Percentiles rank a stretch among this genome's conserved stretches.
phyloP scores from a whole-genome alignment of 2,797 vertebrate genomes.

The Lagodon rhomboides region DNA sequence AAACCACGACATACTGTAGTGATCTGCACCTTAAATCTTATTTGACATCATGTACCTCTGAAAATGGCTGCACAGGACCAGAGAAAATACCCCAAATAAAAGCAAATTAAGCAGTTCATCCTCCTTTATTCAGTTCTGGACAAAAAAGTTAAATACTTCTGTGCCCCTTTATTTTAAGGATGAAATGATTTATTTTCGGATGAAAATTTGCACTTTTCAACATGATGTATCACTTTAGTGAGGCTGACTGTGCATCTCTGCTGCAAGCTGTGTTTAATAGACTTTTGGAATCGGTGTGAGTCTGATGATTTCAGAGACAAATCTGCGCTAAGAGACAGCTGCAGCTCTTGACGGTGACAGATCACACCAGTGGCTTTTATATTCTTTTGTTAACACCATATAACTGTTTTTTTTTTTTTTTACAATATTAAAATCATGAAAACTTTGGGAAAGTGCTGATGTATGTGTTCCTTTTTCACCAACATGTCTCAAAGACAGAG shows the following conservation, averaged over 20 bases:
- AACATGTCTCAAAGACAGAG: background rate
- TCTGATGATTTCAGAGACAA: slow-evolving; percentile 39
- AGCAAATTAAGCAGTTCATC: slow-evolving; percentile 34
- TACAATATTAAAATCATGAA: background rate
- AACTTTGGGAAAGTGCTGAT: background rate
- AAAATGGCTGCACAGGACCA: background rate
- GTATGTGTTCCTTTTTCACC: background rate
- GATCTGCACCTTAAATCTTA: slow-evolving; percentile 2
- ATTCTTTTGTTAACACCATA: background rate
- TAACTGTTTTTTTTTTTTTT: background rate
- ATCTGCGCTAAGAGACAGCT: slow-evolving; percentile 21
- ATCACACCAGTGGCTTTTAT: slow-evolving; percentile 14
- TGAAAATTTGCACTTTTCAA: slow-evolving; percentile 23
- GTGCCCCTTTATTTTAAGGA: slow-evolving; percentile 24
- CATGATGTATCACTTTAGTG: slow-evolving; percentile 30
- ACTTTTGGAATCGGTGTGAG: slow-evolving; percentile 21
- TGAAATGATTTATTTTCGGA: slow-evolving; percentile 18
- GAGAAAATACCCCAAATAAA: slow-evolving; percentile 26
- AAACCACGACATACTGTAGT: background rate
- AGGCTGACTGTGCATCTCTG: slow-evolving; percentile 8
- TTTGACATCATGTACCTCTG: background rate
- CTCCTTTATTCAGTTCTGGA: background rate
- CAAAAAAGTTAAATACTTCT: too few relatives aligned
- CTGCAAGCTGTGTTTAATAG: slow-evolving; percentile 45
- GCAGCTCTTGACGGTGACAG: slow-evolving; percentile 20